Evolutionary conservation across 1,140 invertebrate genomes (phyloP).

Genomic region (Seison nebaliae): DNA sequence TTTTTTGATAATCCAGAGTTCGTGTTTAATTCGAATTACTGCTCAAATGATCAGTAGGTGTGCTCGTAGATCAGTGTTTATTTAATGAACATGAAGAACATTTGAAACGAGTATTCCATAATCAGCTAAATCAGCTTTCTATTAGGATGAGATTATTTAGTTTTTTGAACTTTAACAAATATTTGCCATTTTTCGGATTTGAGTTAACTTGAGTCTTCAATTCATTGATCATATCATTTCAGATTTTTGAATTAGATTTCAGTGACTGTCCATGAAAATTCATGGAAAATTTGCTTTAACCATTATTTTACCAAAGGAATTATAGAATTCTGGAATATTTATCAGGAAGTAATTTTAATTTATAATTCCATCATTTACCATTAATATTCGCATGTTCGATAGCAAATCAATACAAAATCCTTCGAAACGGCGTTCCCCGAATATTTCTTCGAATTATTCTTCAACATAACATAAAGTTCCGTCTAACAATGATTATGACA

Average conservation of each 20-base stretch:
- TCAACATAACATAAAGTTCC: conserved; percentile 4
- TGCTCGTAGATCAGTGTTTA: no score
- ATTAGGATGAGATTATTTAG: background rate
- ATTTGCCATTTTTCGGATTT: background rate
- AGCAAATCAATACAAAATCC: conserved; percentile 26
- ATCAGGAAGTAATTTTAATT: conserved; percentile 16
- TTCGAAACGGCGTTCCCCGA: conserved; percentile 21
- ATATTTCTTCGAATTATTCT: background rate
- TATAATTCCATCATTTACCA: conserved; percentile 16
- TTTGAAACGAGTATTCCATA: no score
- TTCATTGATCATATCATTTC: conserved; percentile 24
- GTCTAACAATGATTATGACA: no score
- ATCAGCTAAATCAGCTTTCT: conserved; percentile 11
- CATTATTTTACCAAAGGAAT: no score
- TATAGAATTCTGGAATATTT: no score
- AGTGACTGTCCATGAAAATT: conserved; percentile 18
- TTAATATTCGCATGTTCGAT: conserved; percentile 14
- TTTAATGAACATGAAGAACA: no score
- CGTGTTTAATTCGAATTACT: no score
- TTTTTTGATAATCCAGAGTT: no score
- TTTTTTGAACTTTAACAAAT: background rate
- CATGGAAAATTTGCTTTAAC: no score
- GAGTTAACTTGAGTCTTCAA: conserved; percentile 26
- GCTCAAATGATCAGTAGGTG: no score
- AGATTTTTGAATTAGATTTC: conserved; percentile 22